phyloP scores from a whole-genome alignment of 2,888 invertebrate species.

The Acanthosepion lycidas region DNA sequence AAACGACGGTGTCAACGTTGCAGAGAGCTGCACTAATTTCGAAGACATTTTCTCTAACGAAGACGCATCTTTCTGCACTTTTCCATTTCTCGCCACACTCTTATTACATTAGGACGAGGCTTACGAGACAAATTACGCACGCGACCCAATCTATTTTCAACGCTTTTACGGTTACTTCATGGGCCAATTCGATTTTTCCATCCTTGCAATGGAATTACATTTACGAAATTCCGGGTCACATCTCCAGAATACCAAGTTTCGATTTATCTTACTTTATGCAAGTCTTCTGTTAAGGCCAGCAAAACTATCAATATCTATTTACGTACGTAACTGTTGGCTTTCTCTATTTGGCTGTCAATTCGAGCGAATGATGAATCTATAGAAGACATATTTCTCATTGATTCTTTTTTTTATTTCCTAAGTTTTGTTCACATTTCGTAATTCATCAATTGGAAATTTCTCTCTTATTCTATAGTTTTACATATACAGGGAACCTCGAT shows the following conservation, averaged over 20 bases:
- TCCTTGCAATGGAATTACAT: not conserved
- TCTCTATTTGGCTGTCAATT: not conserved
- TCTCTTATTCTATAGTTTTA: too few relatives aligned
- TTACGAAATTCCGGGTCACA: not conserved
- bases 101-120: not conserved
- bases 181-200: not conserved
- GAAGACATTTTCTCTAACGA: not conserved
- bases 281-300: not conserved
- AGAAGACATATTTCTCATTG: too few relatives aligned
- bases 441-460: too few relatives aligned
- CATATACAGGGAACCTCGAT: too few relatives aligned
- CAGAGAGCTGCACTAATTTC: too few relatives aligned
- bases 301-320: not conserved
- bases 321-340: not conserved
- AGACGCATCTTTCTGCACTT: not conserved
- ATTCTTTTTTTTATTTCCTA: too few relatives aligned
- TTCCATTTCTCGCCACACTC: not conserved
- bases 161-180: not conserved
- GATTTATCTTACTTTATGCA: not conserved
- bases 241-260: not conserved
- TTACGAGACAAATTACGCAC: not conserved
- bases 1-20: too few relatives aligned
- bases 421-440: too few relatives aligned
- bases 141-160: not conserved
- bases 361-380: too few relatives aligned